phyloP scores from a whole-genome alignment of 2,113 vertebrate species.

The Ctenodactylus gundi region DNA sequence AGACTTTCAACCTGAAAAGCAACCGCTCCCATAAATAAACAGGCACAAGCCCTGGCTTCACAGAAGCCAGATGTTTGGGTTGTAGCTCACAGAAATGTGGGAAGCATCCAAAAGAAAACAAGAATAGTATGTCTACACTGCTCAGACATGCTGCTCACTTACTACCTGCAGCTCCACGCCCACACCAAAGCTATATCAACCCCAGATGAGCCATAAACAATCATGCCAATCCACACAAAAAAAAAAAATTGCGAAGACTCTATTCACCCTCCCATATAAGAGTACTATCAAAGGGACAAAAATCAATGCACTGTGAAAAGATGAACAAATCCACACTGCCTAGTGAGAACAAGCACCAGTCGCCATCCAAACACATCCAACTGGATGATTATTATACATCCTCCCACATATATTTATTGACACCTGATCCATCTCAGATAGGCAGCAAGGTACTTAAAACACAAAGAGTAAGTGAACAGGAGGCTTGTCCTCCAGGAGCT shows the following conservation, averaged over 20 bases:
- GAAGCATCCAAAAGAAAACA: neutral
- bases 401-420: slow-evolving; percentile 20
- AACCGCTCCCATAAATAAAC: slow-evolving; percentile 37
- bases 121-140: neutral
- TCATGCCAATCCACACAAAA: slow-evolving; percentile 38
- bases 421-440: neutral
- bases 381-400: slow-evolving; percentile 27
- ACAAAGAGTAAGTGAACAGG: slow-evolving; percentile 24
- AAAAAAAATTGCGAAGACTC: slow-evolving; percentile 43
- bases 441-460: neutral
- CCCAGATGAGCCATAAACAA: slow-evolving; percentile 53
- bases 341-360: slow-evolving; percentile 6
- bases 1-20: slow-evolving; percentile 27
- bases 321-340: slow-evolving; percentile 23
- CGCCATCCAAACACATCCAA: slow-evolving; percentile 3
- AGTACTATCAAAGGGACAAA: slow-evolving; percentile 32
- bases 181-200: slow-evolving; percentile 52
- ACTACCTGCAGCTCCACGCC: slow-evolving; percentile 44
- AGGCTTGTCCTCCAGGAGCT: neutral
- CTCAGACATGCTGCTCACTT: slow-evolving; percentile 22
- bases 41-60: slow-evolving; percentile 34
- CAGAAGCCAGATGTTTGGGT: slow-evolving; percentile 53
- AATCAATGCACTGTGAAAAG: slow-evolving; percentile 26
- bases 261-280: slow-evolving; percentile 8
- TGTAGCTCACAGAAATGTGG: slow-evolving; percentile 48